These are phyloP conservation scores for Pipra filicauda DNA, from an alignment of 2,113 vertebrate genomes.

Conservation along the genomic window DNA sequence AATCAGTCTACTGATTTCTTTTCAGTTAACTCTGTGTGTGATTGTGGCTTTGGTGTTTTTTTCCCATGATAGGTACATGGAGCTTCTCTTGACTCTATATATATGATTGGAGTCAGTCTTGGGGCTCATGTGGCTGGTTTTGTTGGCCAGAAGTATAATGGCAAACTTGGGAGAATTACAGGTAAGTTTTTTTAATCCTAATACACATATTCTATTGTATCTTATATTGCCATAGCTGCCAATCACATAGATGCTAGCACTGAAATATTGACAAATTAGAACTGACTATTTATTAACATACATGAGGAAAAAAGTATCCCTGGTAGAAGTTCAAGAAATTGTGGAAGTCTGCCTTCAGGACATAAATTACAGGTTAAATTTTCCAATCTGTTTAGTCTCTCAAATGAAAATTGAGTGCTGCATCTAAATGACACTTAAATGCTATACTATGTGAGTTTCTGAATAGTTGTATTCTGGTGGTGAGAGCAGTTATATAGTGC, in stretches of 20 bases:
- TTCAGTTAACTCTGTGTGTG: background rate
- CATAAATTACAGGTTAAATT: background rate
- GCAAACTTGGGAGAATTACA: slow-evolving; percentile 92
- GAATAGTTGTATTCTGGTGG: background rate
- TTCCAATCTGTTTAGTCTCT: background rate
- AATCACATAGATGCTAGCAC: background rate
- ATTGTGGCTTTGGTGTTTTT: background rate
- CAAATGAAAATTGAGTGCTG: background rate
- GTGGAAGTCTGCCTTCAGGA: background rate
- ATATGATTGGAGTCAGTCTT: slow-evolving; percentile 92
- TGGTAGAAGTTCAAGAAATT: background rate
- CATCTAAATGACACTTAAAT: background rate
- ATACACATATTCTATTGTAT: background rate
- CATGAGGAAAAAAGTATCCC: background rate
- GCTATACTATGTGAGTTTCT: background rate
- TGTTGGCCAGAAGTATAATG: slow-evolving; percentile 86
- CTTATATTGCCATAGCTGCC: background rate
- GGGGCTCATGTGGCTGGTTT: slow-evolving; percentile 95
- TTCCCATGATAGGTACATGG: slow-evolving; percentile 76
- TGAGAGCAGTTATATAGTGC: background rate
- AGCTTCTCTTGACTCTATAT: slow-evolving; percentile 80
- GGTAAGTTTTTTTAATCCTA: slow-evolving; percentile 72
- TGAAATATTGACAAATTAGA: background rate
- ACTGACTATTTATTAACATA: background rate
- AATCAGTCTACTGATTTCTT: background rate